phyloP scores from a whole-genome alignment of 2,113 vertebrate genomes.

The Perognathus longimembris region DNA sequence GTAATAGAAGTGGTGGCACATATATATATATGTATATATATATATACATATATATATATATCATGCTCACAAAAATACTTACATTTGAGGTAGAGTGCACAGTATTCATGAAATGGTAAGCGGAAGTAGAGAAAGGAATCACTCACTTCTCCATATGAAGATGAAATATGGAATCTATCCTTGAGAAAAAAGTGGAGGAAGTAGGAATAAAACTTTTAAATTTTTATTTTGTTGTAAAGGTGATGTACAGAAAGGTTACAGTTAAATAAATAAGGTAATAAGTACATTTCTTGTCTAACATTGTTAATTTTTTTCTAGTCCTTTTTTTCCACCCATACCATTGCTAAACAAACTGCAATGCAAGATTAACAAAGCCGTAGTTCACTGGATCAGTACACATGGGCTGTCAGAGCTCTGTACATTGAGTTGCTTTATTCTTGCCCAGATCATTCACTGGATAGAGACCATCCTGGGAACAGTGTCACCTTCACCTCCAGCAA shows the following conservation, averaged over 20 bases:
- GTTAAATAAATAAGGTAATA: too few relatives aligned
- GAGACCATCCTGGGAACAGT: not conserved
- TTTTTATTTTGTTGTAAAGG: not conserved
- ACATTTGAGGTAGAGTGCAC: not conserved
- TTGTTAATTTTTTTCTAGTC: not conserved
- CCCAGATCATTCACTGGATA: not conserved
- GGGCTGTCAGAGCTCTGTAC: not conserved
- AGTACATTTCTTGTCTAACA: not conserved
- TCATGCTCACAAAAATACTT: conserved; percentile 24
- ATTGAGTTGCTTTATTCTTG: not conserved
- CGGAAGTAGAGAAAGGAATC: not conserved
- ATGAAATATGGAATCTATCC: not conserved
- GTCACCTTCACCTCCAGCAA: not conserved
- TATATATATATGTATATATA: not conserved
- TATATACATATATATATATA: conserved; percentile 25
- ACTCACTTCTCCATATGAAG: conserved; percentile 17
- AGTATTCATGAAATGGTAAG: not conserved
- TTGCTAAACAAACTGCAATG: not conserved
- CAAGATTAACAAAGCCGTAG: not conserved
- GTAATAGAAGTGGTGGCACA: not conserved
- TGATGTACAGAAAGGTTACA: too few relatives aligned
- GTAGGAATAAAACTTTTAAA: not conserved
- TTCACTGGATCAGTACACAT: not conserved
- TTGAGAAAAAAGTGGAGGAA: conserved; percentile 6
- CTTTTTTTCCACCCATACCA: not conserved